These are phyloP conservation scores for Bruchidius siliquastri DNA, from an alignment of 2,888 invertebrate genomes.

Conservation along the genomic window DNA sequence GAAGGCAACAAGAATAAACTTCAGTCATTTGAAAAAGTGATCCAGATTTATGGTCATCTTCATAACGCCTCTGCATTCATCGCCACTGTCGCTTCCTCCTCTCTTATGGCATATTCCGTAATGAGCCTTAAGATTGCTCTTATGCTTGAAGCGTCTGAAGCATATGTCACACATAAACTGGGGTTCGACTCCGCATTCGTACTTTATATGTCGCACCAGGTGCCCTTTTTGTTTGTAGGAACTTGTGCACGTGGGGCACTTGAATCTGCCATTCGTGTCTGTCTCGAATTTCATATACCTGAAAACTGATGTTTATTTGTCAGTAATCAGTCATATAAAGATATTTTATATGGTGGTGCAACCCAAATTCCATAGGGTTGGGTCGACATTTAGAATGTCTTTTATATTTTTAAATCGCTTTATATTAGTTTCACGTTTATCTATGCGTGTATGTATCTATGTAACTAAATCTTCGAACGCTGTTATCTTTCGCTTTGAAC, in stretches of 20 bases:
- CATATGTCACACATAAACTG: slow-evolving; percentile 51
- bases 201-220: slow-evolving; percentile 37
- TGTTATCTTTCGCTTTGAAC: too few species aligned
- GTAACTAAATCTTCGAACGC: too few species aligned
- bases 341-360: background rate
- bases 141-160: slow-evolving; percentile 46
- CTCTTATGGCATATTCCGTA: slow-evolving; percentile 39
- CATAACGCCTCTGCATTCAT: background rate
- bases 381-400: too few species aligned
- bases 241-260: slow-evolving; percentile 33
- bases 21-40: background rate
- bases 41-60: background rate
- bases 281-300: slow-evolving; percentile 33
- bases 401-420: too few species aligned
- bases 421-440: too few species aligned
- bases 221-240: slow-evolving; percentile 38
- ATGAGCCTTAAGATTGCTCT: slow-evolving; percentile 51
- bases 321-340: background rate
- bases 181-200: slow-evolving; percentile 41
- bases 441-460: too few species aligned
- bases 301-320: slow-evolving; percentile 25
- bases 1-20: too few species aligned
- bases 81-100: background rate
- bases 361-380: too few species aligned
- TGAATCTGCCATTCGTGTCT: slow-evolving; percentile 32